These are phyloP conservation scores for Clarias batrachus DNA, from an alignment of 2,113 vertebrate species.

Conservation along the genomic window DNA sequence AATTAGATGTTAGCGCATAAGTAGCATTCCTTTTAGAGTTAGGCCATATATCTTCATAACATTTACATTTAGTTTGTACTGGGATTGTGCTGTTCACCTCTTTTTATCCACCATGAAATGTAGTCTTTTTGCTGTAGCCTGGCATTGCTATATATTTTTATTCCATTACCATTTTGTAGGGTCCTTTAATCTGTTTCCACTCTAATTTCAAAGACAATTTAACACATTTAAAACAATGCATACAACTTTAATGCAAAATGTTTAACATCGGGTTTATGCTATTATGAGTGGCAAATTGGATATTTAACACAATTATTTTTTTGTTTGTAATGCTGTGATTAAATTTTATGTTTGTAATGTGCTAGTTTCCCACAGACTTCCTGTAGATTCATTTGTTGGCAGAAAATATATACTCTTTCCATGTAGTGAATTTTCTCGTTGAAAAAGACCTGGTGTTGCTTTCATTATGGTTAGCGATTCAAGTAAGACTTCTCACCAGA, in stretches of 20 bases:
- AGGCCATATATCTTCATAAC: constrained; percentile 35
- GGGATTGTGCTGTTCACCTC: background rate
- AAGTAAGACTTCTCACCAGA: background rate
- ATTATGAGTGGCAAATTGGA: constrained; percentile 19
- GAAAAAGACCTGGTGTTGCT: background rate
- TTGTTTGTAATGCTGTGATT: background rate
- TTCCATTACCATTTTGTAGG: constrained; percentile 37
- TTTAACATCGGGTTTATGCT: constrained; percentile 28
- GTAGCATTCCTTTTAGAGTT: constrained; percentile 39
- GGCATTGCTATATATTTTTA: constrained; percentile 18
- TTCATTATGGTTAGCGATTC: background rate
- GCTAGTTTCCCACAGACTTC: constrained; percentile 34
- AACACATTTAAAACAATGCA: constrained; percentile 16
- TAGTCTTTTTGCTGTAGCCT: constrained; percentile 3
- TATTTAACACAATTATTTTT: constrained; percentile 31
- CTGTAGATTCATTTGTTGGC: constrained; percentile 1
- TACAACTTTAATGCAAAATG: constrained; percentile 19
- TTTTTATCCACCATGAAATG: constrained; percentile 23
- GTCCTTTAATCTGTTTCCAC: constrained; percentile 33
- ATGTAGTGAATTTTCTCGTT: background rate
- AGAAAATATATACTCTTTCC: constrained; percentile 16
- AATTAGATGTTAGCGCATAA: constrained; percentile 24
- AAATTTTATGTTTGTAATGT: constrained; percentile 22
- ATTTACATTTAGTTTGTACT: constrained; percentile 34
- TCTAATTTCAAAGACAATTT: constrained; percentile 37